Base-by-base conservation (phyloP, 2,888 invertebrate genomes). In the Lithophane leautieri region DNA sequence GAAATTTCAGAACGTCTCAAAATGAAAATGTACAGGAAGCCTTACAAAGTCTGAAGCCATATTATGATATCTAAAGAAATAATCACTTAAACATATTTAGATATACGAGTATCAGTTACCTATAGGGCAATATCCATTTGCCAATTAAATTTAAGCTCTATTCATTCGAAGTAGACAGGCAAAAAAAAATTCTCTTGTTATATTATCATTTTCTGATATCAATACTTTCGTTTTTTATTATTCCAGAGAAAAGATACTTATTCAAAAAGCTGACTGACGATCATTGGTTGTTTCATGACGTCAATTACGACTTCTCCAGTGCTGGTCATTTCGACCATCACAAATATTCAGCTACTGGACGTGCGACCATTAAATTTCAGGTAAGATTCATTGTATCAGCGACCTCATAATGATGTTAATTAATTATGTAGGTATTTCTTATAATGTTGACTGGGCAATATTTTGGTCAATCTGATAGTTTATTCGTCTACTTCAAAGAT, bases 261-360 rank as follows among this genome's bases (percentile, higher is more conserved):
- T 95, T 93, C 73, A 67, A 89, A 42, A 89, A 86, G 66, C 42
- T 94, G 7, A 76, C 80, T 12, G 75, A 93, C 72, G 70, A 84
- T 14, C 90, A 94, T 9, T 95, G 95, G 95, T 73, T 95, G 54
- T 95, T 95, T 77, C 90, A 93, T 70, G 90, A 91, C 12, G 1
- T 94, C 0, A 69, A 83, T 4, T 95, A 95, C 52, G 95, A 95
- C 78, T 92, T 89, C 56, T 16, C 73, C 0, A 95, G 95, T 66
- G 93, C 91, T n/a, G 89, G 94, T 1, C 95, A 95, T 82, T 95
- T 90, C 54, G 78, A 86, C 69, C 84, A 85, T 4, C 91, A 93
- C 74, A 92, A 91, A 76, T 89, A 94, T 81, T 93, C 95, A 14
- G 71, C 58, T 0, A 92, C 93, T 60, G 95, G 95, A 25, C 82